Evolutionary conservation across 2,797 vertebrate species (phyloP).

Genomic region (Halcyon smyrnensis): DNA sequence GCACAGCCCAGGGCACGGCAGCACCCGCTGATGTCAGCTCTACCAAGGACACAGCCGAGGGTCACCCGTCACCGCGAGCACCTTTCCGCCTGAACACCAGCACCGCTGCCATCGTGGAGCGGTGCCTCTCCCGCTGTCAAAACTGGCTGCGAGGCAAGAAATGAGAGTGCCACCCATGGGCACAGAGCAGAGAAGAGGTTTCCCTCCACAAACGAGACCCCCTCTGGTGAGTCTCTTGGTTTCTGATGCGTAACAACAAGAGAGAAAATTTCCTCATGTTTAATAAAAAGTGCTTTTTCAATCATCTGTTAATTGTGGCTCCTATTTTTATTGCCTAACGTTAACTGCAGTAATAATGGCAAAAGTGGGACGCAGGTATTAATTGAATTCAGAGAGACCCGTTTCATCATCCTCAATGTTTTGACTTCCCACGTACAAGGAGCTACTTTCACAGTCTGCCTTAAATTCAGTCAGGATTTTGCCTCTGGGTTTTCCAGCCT

Average conservation of each 20-base stretch:
- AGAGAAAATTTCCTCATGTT: neutral
- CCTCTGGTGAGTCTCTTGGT: neutral
- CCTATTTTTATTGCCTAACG: neutral
- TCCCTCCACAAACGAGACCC: neutral
- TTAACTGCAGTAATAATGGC: neutral
- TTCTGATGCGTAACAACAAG: neutral
- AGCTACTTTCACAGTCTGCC: neutral
- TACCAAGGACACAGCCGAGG: neutral
- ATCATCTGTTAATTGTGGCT: neutral
- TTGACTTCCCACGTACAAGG: neutral
- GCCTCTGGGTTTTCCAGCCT: neutral
- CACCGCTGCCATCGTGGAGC: neutral
- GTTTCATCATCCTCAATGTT: neutral
- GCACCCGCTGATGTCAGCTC: neutral
- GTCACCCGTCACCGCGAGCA: rapidly evolving
- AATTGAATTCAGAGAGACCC: neutral
- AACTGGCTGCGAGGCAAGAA: slow-evolving; percentile 3
- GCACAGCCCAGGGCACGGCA: neutral
- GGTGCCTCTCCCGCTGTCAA: slow-evolving; percentile 41
- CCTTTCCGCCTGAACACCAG: neutral
- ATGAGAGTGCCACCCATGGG: rapidly evolving
- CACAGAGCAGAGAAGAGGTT: rapidly evolving
- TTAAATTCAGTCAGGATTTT: neutral
- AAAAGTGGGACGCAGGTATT: neutral
- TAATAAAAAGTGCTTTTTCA: neutral